phyloP scores from a whole-genome alignment of 2,113 vertebrate species.

The Mugil cephalus region DNA sequence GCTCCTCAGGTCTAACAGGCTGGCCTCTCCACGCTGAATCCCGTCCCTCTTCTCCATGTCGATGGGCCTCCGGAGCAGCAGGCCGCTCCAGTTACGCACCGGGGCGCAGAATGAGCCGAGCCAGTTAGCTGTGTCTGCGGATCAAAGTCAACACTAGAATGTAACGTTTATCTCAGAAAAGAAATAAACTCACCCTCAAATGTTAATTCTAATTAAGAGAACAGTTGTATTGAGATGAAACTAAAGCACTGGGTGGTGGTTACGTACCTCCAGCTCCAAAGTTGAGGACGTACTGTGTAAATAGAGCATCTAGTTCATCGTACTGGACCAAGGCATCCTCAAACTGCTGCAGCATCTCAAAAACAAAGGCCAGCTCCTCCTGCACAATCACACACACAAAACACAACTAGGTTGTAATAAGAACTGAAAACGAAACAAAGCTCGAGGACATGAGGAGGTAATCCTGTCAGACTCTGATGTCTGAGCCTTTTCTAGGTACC shows the following conservation, averaged over 20 bases:
- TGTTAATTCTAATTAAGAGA: background rate
- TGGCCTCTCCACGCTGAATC: slow-evolving; percentile 92
- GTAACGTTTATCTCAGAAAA: background rate
- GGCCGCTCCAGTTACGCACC: slow-evolving; percentile 93
- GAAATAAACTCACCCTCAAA: background rate
- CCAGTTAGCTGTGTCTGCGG: slow-evolving; percentile 96
- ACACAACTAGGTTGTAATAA: background rate
- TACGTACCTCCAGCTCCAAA: slow-evolving; percentile 94
- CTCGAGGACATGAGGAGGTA: background rate
- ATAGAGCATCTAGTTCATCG: slow-evolving; percentile 97
- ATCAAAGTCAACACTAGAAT: background rate
- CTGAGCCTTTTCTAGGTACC: slow-evolving; percentile 75
- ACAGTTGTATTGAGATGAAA: background rate
- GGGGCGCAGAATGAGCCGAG: slow-evolving; percentile 96
- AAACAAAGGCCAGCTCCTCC: slow-evolving; percentile 98
- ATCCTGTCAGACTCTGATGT: background rate
- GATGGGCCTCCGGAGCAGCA: slow-evolving; percentile 94
- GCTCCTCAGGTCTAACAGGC: slow-evolving; percentile 94
- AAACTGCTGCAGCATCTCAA: slow-evolving; percentile 99
- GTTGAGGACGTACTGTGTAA: slow-evolving; percentile 98
- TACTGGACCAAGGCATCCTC: slow-evolving; percentile 98
- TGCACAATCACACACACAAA: slow-evolving; percentile 65
- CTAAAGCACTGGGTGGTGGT: too few relatives aligned
- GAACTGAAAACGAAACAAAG: background rate
- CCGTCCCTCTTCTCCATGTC: slow-evolving; percentile 98